Evolutionary conservation across 2,797 vertebrate species (phyloP), one percentile per base, ranked within the genome.

Genomic region (Echiichthys vipera): DNA sequence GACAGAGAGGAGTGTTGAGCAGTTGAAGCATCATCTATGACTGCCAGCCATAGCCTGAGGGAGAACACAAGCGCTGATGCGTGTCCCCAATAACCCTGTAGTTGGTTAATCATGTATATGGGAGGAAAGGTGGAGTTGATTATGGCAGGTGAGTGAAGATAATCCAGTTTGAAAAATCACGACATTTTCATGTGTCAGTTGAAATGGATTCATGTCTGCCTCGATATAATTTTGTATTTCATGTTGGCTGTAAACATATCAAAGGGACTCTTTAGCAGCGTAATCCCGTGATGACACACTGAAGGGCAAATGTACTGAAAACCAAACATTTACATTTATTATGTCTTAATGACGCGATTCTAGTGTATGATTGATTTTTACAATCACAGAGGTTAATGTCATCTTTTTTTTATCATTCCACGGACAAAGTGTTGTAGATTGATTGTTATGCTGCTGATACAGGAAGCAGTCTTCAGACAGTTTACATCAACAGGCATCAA

Each of bases 11-110:
- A 71, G 63, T 27, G 74, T 55, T 42, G 66, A 84, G 58, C 65
- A 65, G 74, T 70, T 55, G 56, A 85, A 59, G 84, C 71, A 75
- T 81, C 84, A 84, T 88, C 77, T 88, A 75, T 78, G 85, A 76
- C 80, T 88, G 85, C 65, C 83, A 84, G 82, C 77, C 55, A 11
- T 83, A 84, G 81, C 79, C 84, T 50, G 77, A 72, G 81, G 81
- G 77, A 77, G 83, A 74, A 86, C 71, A 80, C 70, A 65, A 57
- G 80, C 84, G 64, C 63, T 84, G 79, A 84, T 81, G 88, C 76
- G 71, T 83, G 79, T 80, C 88, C 77, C 67, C 75, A 84, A 59
- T 81, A 89, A 78, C 62, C 55, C 56, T 55, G 66, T 42, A 53
- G 59, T 42, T 77, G 69, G 65, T 81, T 79, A 74, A 82, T 73